Conservation (phyloP, 2,113 vertebrate species). For the Colaptes auratus region DNA sequence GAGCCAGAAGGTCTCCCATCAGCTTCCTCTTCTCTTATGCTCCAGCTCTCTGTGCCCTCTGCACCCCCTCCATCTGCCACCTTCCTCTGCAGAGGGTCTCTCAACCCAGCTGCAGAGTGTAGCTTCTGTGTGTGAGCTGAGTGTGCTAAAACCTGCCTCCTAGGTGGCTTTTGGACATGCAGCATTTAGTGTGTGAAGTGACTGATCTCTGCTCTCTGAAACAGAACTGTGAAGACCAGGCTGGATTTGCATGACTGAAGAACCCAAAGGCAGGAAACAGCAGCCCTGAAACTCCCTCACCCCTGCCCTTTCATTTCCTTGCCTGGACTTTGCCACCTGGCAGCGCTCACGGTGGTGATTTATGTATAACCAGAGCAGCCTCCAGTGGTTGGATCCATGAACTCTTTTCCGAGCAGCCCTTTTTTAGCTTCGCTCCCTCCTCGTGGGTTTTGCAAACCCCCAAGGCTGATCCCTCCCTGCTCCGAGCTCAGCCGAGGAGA, state of each 20-base stretch:
- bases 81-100: neutral
- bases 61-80: neutral
- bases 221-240: neutral
- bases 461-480: neutral
- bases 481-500: neutral
- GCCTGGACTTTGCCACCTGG: neutral
- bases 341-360: neutral
- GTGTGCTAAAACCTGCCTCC: neutral
- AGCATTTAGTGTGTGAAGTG: neutral
- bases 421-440: neutral
- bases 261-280: neutral
- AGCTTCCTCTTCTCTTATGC: neutral
- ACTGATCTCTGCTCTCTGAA: conserved; percentile 10
- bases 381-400: conserved; percentile 42
- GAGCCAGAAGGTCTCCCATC: no score
- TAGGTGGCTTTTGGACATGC: conserved; percentile 5
- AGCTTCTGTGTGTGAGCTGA: neutral
- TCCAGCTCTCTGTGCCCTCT: neutral
- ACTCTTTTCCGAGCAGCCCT: neutral
- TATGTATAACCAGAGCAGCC: conserved; percentile 61
- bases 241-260: neutral
- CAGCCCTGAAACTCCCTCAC: neutral
- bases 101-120: neutral
- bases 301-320: neutral
- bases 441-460: neutral